These are phyloP conservation scores for Cynaeus angustus DNA, from an alignment of 2,888 invertebrate genomes.

Conservation along the genomic window DNA sequence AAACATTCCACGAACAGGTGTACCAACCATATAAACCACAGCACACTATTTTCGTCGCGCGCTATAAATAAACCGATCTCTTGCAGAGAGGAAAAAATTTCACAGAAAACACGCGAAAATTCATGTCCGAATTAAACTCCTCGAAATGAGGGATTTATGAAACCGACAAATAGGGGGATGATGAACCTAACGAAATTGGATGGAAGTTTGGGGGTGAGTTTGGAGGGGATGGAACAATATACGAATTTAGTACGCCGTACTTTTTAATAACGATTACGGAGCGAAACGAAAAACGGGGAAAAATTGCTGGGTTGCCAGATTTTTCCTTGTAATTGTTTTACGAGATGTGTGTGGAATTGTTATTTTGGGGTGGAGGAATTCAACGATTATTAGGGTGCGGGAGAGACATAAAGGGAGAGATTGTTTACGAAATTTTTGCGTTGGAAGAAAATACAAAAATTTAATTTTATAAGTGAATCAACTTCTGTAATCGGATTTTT, in stretches of 20 bases:
- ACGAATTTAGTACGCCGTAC: conserved; percentile 36
- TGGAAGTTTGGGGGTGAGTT: conserved; percentile 18
- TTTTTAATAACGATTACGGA: conserved; percentile 33
- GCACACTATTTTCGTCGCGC: conserved; percentile 3
- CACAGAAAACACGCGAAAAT: not conserved
- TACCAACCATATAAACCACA: conserved; percentile 1
- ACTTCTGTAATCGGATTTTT: too few relatives aligned
- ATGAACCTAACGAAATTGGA: conserved; percentile 34
- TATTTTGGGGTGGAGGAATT: not conserved
- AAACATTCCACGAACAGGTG: conserved; percentile 9
- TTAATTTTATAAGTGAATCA: too few relatives aligned
- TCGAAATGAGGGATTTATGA: conserved; percentile 32
- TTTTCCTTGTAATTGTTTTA: not conserved
- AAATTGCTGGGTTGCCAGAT: not conserved
- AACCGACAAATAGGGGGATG: conserved; percentile 20
- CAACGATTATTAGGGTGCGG: not conserved
- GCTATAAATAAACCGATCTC: conserved; percentile 23
- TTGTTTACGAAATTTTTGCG: not conserved
- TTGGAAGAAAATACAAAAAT: too few relatives aligned
- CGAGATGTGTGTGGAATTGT: not conserved
- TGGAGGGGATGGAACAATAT: conserved; percentile 32
- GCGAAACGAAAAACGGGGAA: not conserved
- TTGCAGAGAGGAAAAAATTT: conserved; percentile 19
- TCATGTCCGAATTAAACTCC: not conserved
- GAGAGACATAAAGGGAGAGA: not conserved